These are phyloP conservation scores for Papilio aristodemus DNA, from an alignment of 1,140 invertebrate genomes.

Conservation along the genomic window DNA sequence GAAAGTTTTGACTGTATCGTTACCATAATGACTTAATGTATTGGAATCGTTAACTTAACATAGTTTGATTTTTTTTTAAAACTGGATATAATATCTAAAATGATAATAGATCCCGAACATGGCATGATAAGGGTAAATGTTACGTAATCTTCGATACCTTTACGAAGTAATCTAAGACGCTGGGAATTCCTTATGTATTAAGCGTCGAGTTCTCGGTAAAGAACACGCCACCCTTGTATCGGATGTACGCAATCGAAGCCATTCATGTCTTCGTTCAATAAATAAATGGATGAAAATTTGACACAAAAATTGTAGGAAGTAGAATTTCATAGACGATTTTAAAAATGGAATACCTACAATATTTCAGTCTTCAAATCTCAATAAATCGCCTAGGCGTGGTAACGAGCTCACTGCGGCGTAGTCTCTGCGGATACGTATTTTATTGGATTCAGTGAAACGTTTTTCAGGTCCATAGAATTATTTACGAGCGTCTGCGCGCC, in stretches of 20 bases:
- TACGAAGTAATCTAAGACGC: conserved; percentile 17
- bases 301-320: conserved; percentile 49
- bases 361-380: conserved; percentile 80
- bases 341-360: conserved; percentile 77
- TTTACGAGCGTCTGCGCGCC: conserved; percentile 77
- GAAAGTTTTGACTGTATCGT: conserved; percentile 53
- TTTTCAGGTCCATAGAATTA: conserved; percentile 79
- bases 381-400: conserved; percentile 80
- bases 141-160: neutral
- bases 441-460: conserved; percentile 80
- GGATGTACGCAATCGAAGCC: conserved; percentile 15
- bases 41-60: conserved; percentile 17
- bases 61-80: neutral
- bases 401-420: conserved; percentile 79
- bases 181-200: conserved; percentile 7
- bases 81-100: neutral
- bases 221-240: conserved; percentile 8
- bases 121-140: neutral
- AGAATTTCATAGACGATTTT: conserved; percentile 75
- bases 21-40: conserved; percentile 29
- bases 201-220: conserved; percentile 9
- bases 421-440: conserved; percentile 80
- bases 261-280: neutral
- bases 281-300: conserved; percentile 25
- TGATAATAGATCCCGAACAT: neutral